Conservation (phyloP, 2,797 vertebrate species). For the Psittacula echo region DNA sequence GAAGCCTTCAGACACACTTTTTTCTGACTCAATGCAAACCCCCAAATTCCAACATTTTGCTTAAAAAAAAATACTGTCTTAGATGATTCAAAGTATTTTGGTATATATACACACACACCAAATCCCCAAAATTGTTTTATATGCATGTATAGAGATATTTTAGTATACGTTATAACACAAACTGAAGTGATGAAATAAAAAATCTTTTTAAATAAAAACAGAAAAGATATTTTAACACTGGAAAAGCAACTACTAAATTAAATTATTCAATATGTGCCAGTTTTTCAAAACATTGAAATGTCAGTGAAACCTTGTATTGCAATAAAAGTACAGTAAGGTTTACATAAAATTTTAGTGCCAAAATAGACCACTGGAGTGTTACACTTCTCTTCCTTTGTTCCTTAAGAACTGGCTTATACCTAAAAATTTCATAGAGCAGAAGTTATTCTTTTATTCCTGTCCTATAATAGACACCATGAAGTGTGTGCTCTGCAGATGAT, state of each 20-base stretch:
- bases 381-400: not conserved
- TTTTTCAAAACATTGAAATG: conserved; percentile 9
- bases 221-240: not conserved
- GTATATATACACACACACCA: not conserved
- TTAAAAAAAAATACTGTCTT: not conserved
- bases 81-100: not conserved
- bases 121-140: not conserved
- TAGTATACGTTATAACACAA: not conserved
- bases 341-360: not conserved
- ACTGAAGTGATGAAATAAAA: not conserved
- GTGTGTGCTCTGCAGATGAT: not conserved
- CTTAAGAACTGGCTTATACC: not conserved
- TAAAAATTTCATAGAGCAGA: not conserved
- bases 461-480: not conserved
- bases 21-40: not conserved
- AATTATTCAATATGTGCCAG: not conserved
- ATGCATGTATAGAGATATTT: not conserved
- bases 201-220: not conserved
- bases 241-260: not conserved
- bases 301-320: not conserved
- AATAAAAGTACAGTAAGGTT: not conserved
- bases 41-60: not conserved
- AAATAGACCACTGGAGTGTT: not conserved
- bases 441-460: conserved; percentile 9
- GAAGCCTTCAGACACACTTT: not conserved